Evolutionary conservation across 2,113 vertebrate genomes (phyloP), one percentile per base, ranked within the genome.

Genomic region (Podarcis raffonei): DNA sequence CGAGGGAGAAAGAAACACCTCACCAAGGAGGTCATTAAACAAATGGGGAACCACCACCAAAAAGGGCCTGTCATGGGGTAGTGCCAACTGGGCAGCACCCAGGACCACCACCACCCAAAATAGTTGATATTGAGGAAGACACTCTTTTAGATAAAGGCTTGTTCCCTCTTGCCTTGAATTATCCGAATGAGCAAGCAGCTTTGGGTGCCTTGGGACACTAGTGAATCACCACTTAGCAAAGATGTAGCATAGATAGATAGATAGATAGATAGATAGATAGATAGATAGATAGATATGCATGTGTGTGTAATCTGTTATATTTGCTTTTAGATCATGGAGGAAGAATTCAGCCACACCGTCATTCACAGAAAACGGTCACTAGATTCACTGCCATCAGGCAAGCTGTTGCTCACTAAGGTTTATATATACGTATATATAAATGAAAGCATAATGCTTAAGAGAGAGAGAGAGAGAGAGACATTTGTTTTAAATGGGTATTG

Each of bases 291-390:
- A 42, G 1, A 57, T 23, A 87, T 27, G 11, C 30, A 48, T 48
- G 48, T 12, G 2, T 48, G 48, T 48, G 48, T 6, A 83, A 22
- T 62, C 53, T 69, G 27, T 83, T 69, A 4, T 42, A 57, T 92
- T 66, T 69, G 18, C 80, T 93, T 92, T 22, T 89, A 97, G 97
- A 57, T 96, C 88, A 85, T 97, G 78, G 91, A 92, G 66, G 95
- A 97, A 91, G 97, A 98, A 91, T 96, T 97, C 66, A 95, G 78
- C 86, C 96, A 93, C 80, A 57, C 80, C 0, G 89, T 94, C 57
- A 81, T 93, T n/a, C 90, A 88, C 66, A 90, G 86, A 87, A 95
- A 92, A 93, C 94, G 79, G 87, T 39, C 90, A 6, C 68, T 86
- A 59, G 83, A 68, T 3, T 81, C 74, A 68, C 92, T 8, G 2